These are phyloP conservation scores for Anisognathus igniventris DNA, from an alignment of 2,797 vertebrate species.

Conservation along the genomic window DNA sequence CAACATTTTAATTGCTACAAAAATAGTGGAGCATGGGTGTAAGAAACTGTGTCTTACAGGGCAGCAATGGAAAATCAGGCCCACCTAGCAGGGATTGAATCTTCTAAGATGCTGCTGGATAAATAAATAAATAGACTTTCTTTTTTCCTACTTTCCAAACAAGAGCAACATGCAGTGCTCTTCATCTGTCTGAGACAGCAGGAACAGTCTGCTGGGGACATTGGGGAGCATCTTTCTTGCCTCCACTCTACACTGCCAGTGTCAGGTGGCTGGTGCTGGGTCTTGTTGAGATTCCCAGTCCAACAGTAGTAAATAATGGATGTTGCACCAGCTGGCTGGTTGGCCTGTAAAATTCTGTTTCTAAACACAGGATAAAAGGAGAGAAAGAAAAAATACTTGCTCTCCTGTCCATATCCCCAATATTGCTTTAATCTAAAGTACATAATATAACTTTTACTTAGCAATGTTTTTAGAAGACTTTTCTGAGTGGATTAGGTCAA, in stretches of 20 bases:
- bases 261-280: constrained; percentile 51
- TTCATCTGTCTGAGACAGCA: constrained; percentile 44
- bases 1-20: neutral
- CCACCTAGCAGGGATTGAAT: neutral
- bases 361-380: constrained; percentile 50
- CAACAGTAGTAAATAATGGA: constrained; percentile 73
- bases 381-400: neutral
- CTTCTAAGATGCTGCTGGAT: constrained; percentile 20
- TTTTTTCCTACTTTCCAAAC: constrained; percentile 26
- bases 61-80: neutral
- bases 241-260: constrained; percentile 16
- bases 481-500: neutral
- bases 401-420: constrained; percentile 25
- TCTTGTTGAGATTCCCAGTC: constrained; percentile 59
- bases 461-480: neutral
- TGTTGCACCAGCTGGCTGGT: constrained; percentile 68
- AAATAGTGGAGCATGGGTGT: neutral
- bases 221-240: constrained; percentile 59
- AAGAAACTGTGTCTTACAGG: neutral
- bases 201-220: constrained; percentile 31
- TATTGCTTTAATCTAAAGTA: constrained; percentile 28
- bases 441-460: neutral
- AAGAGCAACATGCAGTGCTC: constrained; percentile 5
- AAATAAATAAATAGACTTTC: constrained; percentile 55
- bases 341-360: constrained; percentile 61